These are phyloP conservation scores for Pectinophora gossypiella DNA, from an alignment of 1,140 invertebrate genomes.

Conservation along the genomic window DNA sequence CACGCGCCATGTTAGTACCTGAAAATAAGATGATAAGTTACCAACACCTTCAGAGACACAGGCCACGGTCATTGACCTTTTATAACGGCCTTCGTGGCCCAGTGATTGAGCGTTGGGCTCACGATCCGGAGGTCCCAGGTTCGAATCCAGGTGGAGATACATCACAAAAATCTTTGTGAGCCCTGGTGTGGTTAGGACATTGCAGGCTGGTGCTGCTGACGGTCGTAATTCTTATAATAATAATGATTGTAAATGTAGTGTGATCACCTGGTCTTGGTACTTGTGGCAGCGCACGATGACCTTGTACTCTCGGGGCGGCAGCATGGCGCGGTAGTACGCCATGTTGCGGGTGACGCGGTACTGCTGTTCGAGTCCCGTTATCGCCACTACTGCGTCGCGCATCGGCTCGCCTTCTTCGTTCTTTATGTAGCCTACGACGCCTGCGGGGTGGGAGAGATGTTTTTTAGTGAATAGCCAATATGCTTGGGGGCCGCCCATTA, in stretches of 20 bases:
- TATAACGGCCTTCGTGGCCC: too few species aligned
- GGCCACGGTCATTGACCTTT: background rate
- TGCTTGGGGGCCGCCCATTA: too few species aligned
- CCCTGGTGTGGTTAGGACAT: too few species aligned
- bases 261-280: slow-evolving; percentile 71
- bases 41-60: too few species aligned
- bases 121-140: too few species aligned
- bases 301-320: slow-evolving; percentile 79
- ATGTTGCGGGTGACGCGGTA: slow-evolving; percentile 80
- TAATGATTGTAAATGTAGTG: background rate
- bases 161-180: too few species aligned
- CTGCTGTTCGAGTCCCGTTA: slow-evolving; percentile 76
- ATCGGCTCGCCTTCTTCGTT: slow-evolving; percentile 80
- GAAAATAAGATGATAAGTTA: slow-evolving; percentile 7
- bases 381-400: slow-evolving; percentile 80
- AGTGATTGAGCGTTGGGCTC: too few species aligned
- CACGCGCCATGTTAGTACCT: slow-evolving; percentile 46
- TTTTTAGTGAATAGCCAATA: too few species aligned
- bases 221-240: background rate
- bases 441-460: too few species aligned
- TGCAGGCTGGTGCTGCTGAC: too few species aligned
- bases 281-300: slow-evolving; percentile 77
- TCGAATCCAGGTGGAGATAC: too few species aligned
- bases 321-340: slow-evolving; percentile 81
- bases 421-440: slow-evolving; percentile 83